These are phyloP conservation scores for Mythimna albipuncta DNA, from an alignment of 2,888 invertebrate genomes.

Conservation along the genomic window DNA sequence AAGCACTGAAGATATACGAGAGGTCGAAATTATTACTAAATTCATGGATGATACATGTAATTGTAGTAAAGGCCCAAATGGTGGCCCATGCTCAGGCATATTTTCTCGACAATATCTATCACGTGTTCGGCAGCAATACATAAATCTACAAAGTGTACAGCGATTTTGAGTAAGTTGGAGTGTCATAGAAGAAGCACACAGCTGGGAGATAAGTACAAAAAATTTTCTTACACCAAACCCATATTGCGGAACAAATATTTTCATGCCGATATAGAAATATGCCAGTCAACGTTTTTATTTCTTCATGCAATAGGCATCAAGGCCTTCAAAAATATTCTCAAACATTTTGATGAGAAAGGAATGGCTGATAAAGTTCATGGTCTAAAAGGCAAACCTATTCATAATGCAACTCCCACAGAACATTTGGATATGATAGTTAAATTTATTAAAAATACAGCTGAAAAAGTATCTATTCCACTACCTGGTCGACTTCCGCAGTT, in stretches of 20 bases:
- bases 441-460: slow-evolving; percentile 25
- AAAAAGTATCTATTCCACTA: slow-evolving; percentile 17
- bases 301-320: slow-evolving; percentile 23
- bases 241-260: slow-evolving; percentile 28
- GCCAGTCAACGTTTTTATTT: slow-evolving; percentile 28
- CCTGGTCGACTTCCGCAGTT: slow-evolving; percentile 15
- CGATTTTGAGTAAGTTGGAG: slow-evolving; percentile 27
- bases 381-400: slow-evolving; percentile 28
- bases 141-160: slow-evolving; percentile 28
- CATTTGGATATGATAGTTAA: slow-evolving; percentile 24
- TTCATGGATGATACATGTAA: slow-evolving; percentile 26
- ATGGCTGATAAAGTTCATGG: slow-evolving; percentile 29
- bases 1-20: slow-evolving; percentile 28
- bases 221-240: slow-evolving; percentile 26
- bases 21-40: slow-evolving; percentile 24
- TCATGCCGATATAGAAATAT: slow-evolving; percentile 27
- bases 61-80: slow-evolving; percentile 27
- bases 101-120: slow-evolving; percentile 28
- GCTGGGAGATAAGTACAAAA: slow-evolving; percentile 27
- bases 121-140: slow-evolving; percentile 27
- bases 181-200: slow-evolving; percentile 29
- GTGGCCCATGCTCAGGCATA: slow-evolving; percentile 27
- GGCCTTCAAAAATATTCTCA: slow-evolving; percentile 27
- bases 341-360: slow-evolving; percentile 29
- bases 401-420: slow-evolving; percentile 25